phyloP scores from a whole-genome alignment of 2,888 invertebrate species.

The Julus scanicus region DNA sequence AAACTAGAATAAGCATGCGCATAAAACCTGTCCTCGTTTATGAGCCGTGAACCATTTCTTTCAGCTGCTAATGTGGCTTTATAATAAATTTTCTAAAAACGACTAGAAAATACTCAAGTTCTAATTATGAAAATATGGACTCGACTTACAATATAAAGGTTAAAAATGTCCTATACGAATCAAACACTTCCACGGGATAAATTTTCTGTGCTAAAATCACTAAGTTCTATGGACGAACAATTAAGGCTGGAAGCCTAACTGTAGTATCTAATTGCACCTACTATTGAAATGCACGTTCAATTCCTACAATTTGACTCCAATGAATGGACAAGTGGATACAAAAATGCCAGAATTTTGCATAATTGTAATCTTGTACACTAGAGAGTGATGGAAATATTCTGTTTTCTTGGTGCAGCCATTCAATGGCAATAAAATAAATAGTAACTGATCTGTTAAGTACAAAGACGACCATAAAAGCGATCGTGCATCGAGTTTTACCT shows the following conservation, averaged over 20 bases:
- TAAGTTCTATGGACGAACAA: neutral
- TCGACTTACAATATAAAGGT: neutral
- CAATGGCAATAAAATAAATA: neutral
- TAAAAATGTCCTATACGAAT: neutral
- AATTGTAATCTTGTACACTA: neutral
- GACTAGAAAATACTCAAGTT: constrained; percentile 38
- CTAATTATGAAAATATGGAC: constrained; percentile 26
- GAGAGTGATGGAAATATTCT: neutral
- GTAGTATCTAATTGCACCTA: constrained; percentile 32
- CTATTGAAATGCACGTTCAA: neutral
- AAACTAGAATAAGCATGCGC: neutral
- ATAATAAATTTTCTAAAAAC: constrained; percentile 25
- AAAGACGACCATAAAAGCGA: neutral
- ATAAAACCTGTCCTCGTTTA: neutral
- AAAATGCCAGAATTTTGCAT: neutral
- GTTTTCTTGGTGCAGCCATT: neutral
- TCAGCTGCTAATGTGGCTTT: neutral
- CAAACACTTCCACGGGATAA: neutral
- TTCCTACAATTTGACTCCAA: constrained; percentile 8
- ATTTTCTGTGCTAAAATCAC: neutral
- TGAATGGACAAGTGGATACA: neutral
- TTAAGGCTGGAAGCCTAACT: constrained; percentile 9
- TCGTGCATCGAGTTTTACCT: neutral
- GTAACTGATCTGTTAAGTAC: neutral
- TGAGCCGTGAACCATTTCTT: neutral